These are phyloP conservation scores for Papilio machaon DNA, from an alignment of 1,140 invertebrate genomes.

Conservation along the genomic window DNA sequence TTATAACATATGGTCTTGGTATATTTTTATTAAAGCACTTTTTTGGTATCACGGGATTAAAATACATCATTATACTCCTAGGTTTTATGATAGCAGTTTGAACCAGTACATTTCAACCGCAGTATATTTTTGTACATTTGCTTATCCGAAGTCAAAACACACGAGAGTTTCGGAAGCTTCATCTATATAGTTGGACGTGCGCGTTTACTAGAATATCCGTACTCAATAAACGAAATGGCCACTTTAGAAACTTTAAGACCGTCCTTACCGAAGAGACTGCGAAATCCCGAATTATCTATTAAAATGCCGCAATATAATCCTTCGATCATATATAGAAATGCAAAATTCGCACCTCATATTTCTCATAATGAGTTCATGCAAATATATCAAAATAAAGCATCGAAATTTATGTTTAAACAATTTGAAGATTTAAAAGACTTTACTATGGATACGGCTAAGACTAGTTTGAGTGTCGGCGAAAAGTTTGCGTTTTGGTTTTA, in stretches of 20 bases:
- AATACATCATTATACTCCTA: background rate
- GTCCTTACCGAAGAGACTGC: background rate
- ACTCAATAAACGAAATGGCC: slow-evolving; percentile 2
- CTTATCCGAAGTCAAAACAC: slow-evolving; percentile 33
- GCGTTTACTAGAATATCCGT: background rate
- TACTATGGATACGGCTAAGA: slow-evolving; percentile 31
- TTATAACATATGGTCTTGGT: no score
- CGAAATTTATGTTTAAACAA: slow-evolving; percentile 35
- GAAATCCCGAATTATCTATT: slow-evolving; percentile 5
- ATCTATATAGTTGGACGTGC: slow-evolving; percentile 21
- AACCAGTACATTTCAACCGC: background rate
- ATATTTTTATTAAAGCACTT: no score
- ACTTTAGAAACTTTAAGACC: background rate
- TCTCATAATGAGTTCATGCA: background rate
- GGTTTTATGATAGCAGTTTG: background rate
- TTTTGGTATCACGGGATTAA: background rate
- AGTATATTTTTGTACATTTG: slow-evolving; percentile 36
- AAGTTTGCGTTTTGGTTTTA: slow-evolving; percentile 40
- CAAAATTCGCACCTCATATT: background rate
- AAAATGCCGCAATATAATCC: background rate
- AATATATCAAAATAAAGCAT: slow-evolving; percentile 18
- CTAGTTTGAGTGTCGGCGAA: slow-evolving; percentile 40
- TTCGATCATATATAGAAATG: background rate
- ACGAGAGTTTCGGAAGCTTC: background rate
- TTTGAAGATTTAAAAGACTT: slow-evolving; percentile 39